Conservation (phyloP, 2,888 invertebrate genomes). For the Sinohyriopsis cumingii region DNA sequence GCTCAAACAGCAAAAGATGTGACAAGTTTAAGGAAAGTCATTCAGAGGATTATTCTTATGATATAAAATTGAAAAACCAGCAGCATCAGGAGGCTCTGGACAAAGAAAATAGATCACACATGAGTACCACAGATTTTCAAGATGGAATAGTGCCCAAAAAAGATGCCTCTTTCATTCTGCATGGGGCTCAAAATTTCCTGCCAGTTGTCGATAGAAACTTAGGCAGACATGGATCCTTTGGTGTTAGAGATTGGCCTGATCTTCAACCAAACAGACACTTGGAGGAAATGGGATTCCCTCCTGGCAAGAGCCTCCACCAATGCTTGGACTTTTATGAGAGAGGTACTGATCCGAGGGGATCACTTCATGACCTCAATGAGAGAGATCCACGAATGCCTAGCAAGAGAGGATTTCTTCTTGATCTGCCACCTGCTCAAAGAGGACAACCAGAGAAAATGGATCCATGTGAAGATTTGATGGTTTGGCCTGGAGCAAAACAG, state of each 20-base stretch:
- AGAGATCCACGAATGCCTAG: constrained; percentile 6
- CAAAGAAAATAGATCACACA: constrained; percentile 7
- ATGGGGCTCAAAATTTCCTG: no score
- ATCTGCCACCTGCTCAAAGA: constrained; percentile 10
- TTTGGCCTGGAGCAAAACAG: constrained; percentile 4
- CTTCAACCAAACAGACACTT: not conserved
- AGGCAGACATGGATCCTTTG: not conserved
- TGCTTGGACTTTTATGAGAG: constrained; percentile 23
- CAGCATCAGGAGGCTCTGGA: constrained; percentile 16
- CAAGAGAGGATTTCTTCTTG: constrained; percentile 2
- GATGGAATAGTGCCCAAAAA: no score
- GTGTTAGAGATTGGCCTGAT: constrained; percentile 11
- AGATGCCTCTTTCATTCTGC: no score
- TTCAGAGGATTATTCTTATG: constrained; percentile 61
- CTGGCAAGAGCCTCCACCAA: constrained; percentile 13
- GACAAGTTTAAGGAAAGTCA: constrained; percentile 67
- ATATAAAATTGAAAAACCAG: constrained; percentile 39
- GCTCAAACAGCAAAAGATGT: constrained; percentile 68
- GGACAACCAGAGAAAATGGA: constrained; percentile 1
- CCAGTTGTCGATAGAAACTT: no score
- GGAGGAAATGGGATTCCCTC: not conserved
- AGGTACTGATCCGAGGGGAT: constrained; percentile 9
- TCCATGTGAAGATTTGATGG: constrained; percentile 3
- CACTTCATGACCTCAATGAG: constrained; percentile 14
- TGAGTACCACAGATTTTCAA: no score